These are phyloP conservation scores for Megathymus violae DNA, from an alignment of 1,140 invertebrate genomes.

Conservation along the genomic window DNA sequence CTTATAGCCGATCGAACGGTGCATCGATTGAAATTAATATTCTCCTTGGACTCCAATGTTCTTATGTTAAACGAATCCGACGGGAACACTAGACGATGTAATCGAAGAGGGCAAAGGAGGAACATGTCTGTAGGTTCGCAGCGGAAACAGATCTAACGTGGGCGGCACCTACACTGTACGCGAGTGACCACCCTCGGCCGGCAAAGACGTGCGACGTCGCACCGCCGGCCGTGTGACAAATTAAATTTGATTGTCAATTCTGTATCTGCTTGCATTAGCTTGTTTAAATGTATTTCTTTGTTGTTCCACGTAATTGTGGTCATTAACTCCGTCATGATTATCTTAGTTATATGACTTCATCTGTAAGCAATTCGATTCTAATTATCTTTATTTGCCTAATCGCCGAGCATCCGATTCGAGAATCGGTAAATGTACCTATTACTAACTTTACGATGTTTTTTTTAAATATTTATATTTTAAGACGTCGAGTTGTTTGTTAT, in stretches of 20 bases:
- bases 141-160: constrained; percentile 66
- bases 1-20: constrained; percentile 51
- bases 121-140: constrained; percentile 52
- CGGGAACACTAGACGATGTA: constrained; percentile 13
- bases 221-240: constrained; percentile 62
- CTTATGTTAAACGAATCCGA: constrained; percentile 28
- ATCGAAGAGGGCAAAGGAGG: constrained; percentile 47
- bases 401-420: neutral
- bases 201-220: constrained; percentile 4
- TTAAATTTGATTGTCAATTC: constrained; percentile 64
- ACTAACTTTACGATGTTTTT: neutral
- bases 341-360: constrained; percentile 25
- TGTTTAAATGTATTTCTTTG: constrained; percentile 45
- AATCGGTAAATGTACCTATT: neutral
- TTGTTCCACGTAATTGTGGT: constrained; percentile 57
- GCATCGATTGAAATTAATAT: constrained; percentile 47
- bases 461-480: constrained; percentile 2
- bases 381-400: constrained; percentile 20
- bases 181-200: constrained; percentile 57
- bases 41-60: constrained; percentile 1
- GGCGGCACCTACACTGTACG: constrained; percentile 61
- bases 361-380: constrained; percentile 26
- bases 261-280: constrained; percentile 41
- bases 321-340: constrained; percentile 33
- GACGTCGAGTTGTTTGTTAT: too few species aligned